Evolutionary conservation across 2,113 vertebrate genomes (phyloP).

Genomic region (Desmodus rotundus): DNA sequence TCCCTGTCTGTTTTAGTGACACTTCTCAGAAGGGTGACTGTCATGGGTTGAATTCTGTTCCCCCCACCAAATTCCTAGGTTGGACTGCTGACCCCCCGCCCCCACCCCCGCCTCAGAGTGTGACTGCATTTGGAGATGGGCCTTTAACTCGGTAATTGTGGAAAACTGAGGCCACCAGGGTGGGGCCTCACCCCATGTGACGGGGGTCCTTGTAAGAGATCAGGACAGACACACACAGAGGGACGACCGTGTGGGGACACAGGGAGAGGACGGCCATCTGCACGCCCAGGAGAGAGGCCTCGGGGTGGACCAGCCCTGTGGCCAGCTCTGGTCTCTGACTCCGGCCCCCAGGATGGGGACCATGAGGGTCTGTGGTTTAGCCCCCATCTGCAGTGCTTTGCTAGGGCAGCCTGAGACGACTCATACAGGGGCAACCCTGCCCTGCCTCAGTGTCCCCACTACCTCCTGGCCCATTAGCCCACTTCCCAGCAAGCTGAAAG

Average conservation of each 20-base stretch:
- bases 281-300: background rate
- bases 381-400: background rate
- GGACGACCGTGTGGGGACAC: rapidly evolving
- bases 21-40: background rate
- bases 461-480: rapidly evolving
- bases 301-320: rapidly evolving
- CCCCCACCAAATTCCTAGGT: no score
- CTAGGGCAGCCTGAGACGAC: background rate
- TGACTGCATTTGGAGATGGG: background rate
- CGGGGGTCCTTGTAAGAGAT: background rate
- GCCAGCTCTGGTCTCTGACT: rapidly evolving
- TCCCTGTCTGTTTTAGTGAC: background rate
- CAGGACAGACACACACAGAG: background rate
- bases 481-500: no score
- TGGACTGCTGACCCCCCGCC: background rate
- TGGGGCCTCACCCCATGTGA: background rate
- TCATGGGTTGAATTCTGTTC: rapidly evolving
- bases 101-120: background rate
- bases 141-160: background rate
- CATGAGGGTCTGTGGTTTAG: rapidly evolving
- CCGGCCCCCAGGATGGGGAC: background rate
- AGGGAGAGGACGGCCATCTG: rapidly evolving
- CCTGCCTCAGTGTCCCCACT: background rate
- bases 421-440: rapidly evolving
- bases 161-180: rapidly evolving